These are phyloP conservation scores for Neosilurus mollespiculum DNA, from an alignment of 2,797 vertebrate genomes.

Conservation along the genomic window DNA sequence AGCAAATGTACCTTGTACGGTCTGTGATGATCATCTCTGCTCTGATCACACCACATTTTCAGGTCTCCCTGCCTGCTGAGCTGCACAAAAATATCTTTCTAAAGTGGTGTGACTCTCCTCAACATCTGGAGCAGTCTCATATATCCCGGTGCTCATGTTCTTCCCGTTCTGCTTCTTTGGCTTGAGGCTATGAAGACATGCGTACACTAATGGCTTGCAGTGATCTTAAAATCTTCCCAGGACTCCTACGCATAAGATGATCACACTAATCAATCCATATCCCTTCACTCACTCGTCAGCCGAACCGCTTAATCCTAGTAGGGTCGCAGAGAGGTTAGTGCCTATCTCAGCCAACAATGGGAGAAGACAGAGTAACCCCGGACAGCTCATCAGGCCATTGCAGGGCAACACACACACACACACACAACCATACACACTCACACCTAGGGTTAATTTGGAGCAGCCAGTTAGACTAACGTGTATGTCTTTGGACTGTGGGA, in stretches of 20 bases:
- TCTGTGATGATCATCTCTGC: background rate
- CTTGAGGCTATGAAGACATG: background rate
- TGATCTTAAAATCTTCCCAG: background rate
- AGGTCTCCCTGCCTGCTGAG: background rate
- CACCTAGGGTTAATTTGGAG: too few relatives aligned
- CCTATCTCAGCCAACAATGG: too few relatives aligned
- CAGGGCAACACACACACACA: too few relatives aligned
- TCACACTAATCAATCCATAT: background rate
- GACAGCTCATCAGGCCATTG: too few relatives aligned
- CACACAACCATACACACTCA: too few relatives aligned
- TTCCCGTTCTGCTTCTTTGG: background rate
- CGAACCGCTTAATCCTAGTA: too few relatives aligned
- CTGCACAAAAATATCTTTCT: conserved; percentile 15
- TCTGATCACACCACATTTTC: background rate
- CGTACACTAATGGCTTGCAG: background rate
- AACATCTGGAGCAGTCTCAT: background rate
- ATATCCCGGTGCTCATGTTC: conserved; percentile 6
- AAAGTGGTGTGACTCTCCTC: background rate
- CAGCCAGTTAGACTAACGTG: too few relatives aligned
- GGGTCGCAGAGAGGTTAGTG: too few relatives aligned
- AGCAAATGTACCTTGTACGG: background rate
- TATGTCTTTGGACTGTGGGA: too few relatives aligned
- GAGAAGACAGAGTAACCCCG: too few relatives aligned
- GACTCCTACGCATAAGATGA: background rate
- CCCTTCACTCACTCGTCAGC: too few relatives aligned